Evolutionary conservation across 2,888 invertebrate genomes (phyloP), one percentile per base, ranked within the genome.

Genomic region (Bombylius major): DNA sequence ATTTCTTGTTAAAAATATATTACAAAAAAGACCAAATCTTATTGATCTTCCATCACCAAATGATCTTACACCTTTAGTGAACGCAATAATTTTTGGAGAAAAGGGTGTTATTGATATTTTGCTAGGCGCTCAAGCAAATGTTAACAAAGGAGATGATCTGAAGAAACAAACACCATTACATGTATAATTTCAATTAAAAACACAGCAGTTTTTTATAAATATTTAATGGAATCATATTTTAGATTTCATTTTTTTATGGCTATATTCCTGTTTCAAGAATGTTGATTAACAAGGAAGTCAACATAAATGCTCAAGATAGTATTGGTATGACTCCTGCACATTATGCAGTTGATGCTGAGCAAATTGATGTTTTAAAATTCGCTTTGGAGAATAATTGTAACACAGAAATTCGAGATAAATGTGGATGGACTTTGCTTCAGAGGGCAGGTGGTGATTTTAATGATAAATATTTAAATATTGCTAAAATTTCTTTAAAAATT

Each of bases 211-310:
- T 23, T 23, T 23, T 23, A 23, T 23, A 23, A 23, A 23, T 23
- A 23, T 23, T 23, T 23, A 23, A 23, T 23, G 23, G 23, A n/a
- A 39, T 45, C 13, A 45, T 48, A 32, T 34, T 60, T 6, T 57
- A 73, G 72, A 57, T 72, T 55, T 70, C 73, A 11, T 72, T 73
- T 61, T 71, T 68, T 56, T 61, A 72, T 59, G 73, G 73, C 23
- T 67, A 68, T 55, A 59, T 72, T 60, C 66, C 70, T 4, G 68
- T 70, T 31, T 69, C 70, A 4, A 70, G 71, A 47, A 69, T 73
- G 49, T 59, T 73, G 56, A 58, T 73, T 39, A 72, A 73, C 62
- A 72, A 70, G 59, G 70, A 69, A 60, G 73, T 72, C 6, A 62
- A 65, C 56, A 63, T 72, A 62, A 69, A 69, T 65, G 69, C 68